A percentile compares a stretch with the other conserved stretches of the same genome.
phyloP scores from a whole-genome alignment of 92 coral and sea anemone species.

The Heteractis magnifica region DNA sequence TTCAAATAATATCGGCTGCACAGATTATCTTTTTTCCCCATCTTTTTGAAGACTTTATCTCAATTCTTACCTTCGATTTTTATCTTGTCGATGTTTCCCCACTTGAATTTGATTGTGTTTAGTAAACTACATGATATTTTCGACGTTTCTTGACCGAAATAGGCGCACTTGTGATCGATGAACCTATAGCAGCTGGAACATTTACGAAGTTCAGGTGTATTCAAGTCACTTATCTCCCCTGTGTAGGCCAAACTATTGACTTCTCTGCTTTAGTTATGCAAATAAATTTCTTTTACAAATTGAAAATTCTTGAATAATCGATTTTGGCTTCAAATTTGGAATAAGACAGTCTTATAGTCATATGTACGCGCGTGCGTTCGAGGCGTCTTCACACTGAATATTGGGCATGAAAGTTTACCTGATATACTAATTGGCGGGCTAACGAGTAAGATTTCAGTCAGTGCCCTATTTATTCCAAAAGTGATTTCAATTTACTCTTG shows the following conservation, averaged over 20 bases:
- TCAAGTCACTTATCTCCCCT: background rate
- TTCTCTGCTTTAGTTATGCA: constrained; percentile 8
- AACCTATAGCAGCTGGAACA: too few relatives aligned
- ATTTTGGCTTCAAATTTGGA: background rate
- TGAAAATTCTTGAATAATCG: background rate
- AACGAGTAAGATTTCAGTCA: too few relatives aligned
- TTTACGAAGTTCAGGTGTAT: background rate
- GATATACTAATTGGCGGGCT: too few relatives aligned
- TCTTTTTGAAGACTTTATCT: background rate
- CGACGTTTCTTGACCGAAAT: background rate
- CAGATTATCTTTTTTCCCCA: background rate
- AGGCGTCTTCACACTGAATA: too few relatives aligned
- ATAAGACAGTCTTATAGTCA: too few relatives aligned
- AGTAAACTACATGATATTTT: background rate
- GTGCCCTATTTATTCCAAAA: too few relatives aligned
- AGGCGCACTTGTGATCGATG: too few relatives aligned
- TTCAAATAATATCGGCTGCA: background rate
- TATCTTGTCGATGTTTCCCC: background rate
- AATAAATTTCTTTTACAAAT: background rate
- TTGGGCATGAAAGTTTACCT: too few relatives aligned
- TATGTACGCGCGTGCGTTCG: too few relatives aligned
- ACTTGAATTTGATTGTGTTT: too few relatives aligned
- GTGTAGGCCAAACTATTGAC: background rate
- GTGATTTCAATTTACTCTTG: too few relatives aligned
- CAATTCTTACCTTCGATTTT: background rate